Percentiles rank a stretch among this genome's conserved stretches.
phyloP scores from a whole-genome alignment of 2,113 vertebrate species.

The Rhagologus leucostigma region DNA sequence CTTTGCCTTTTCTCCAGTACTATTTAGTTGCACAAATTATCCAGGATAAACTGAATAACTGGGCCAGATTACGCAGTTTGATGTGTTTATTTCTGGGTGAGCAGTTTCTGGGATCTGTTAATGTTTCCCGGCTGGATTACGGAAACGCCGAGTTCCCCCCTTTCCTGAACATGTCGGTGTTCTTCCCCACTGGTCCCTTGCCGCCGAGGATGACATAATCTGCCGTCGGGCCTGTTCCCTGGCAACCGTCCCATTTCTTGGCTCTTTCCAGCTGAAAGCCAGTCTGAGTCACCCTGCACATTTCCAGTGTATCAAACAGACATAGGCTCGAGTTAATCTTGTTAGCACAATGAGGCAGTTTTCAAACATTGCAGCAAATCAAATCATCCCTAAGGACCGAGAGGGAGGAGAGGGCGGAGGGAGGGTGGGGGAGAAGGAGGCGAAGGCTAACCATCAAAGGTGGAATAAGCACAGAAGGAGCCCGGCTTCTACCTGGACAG shows the following conservation, averaged over 20 bases:
- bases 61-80: background rate
- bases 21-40: background rate
- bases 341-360: constrained; percentile 86
- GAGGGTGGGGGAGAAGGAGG: background rate
- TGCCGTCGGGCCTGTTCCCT: constrained; percentile 74
- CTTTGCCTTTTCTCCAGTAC: background rate
- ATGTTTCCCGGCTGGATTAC: background rate
- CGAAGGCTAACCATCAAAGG: constrained; percentile 67
- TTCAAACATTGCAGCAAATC: constrained; percentile 87
- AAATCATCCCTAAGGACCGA: constrained; percentile 81
- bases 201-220: constrained; percentile 66
- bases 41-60: background rate
- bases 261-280: constrained; percentile 72
- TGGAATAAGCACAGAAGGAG: constrained; percentile 68
- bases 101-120: background rate
- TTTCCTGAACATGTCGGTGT: constrained; percentile 23
- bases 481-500: constrained; percentile 66
- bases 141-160: background rate
- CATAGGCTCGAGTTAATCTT: constrained; percentile 84
- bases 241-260: constrained; percentile 80
- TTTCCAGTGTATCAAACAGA: constrained; percentile 81
- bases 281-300: constrained; percentile 80
- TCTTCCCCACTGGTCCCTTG: constrained; percentile 51
- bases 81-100: background rate
- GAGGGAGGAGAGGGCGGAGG: constrained; percentile 16